Evolutionary conservation across 2,888 invertebrate species (phyloP).

Genomic region (Meteorus cinctellus): DNA sequence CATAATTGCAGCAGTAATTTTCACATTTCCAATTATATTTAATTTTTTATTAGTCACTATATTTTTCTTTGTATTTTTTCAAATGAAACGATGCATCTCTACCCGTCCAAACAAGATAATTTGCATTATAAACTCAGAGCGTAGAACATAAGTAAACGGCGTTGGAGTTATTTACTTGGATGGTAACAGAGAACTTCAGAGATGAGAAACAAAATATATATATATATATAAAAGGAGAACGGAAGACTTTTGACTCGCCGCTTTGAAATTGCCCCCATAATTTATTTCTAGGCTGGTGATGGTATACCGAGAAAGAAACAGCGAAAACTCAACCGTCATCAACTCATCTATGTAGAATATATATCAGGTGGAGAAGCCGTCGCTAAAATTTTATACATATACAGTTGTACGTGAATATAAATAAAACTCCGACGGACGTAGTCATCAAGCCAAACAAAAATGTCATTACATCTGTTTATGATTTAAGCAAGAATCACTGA

Average conservation of each 20-base stretch:
- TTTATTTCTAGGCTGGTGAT: conserved; percentile 29
- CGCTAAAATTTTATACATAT: conserved; percentile 67
- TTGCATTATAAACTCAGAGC: conserved; percentile 71
- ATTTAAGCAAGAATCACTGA: not conserved
- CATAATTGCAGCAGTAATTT: too few relatives aligned
- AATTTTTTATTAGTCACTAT: too few relatives aligned
- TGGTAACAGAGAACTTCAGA: conserved; percentile 52
- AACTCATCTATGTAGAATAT: conserved; percentile 74
- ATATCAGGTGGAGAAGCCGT: conserved; percentile 75
- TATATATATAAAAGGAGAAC: conserved; percentile 47
- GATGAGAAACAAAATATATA: conserved; percentile 62
- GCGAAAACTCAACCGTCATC: conserved; percentile 79
- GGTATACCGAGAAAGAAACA: conserved; percentile 3
- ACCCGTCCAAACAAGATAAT: conserved; percentile 71
- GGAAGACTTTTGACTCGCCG: conserved; percentile 24
- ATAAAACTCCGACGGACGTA: conserved; percentile 56
- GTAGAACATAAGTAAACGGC: conserved; percentile 66
- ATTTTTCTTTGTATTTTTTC: not conserved
- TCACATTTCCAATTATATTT: too few relatives aligned
- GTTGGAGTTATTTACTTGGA: conserved; percentile 69
- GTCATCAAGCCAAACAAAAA: not conserved
- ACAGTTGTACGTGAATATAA: not conserved
- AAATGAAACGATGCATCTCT: conserved; percentile 51
- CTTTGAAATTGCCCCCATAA: conserved; percentile 39
- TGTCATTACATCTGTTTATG: not conserved